Conservation (phyloP, 2,113 vertebrate species). For the Trachemys scripta region DNA sequence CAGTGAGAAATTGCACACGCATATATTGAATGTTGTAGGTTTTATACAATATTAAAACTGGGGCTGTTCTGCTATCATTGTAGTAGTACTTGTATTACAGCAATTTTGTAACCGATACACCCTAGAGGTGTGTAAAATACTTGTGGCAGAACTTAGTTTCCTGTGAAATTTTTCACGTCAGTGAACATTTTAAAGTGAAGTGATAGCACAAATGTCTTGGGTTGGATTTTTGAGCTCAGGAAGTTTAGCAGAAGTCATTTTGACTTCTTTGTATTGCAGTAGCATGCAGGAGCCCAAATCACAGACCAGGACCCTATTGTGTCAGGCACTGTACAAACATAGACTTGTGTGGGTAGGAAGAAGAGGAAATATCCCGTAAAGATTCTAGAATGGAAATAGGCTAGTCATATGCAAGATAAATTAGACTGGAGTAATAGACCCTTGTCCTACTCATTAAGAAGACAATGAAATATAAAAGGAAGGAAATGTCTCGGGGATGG, state of each 20-base stretch:
- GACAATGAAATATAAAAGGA: not conserved
- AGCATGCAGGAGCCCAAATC: fast-evolving
- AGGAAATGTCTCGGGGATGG: not conserved
- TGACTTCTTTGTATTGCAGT: not conserved
- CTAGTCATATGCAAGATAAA: fast-evolving
- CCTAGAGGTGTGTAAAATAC: not conserved
- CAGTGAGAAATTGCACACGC: not conserved
- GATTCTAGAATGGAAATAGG: fast-evolving
- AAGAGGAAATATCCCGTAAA: not conserved
- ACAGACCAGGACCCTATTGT: not conserved
- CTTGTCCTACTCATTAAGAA: not conserved
- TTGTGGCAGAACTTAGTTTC: not conserved
- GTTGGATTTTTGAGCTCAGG: not conserved
- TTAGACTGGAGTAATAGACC: not conserved
- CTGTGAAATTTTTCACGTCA: fast-evolving
- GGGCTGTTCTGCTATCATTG: fast-evolving
- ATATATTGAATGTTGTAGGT: fast-evolving
- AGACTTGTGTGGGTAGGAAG: fast-evolving
- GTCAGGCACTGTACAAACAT: fast-evolving
- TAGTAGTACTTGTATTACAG: not conserved
- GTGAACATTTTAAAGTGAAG: fast-evolving
- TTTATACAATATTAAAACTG: fast-evolving
- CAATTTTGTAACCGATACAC: not conserved
- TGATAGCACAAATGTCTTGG: fast-evolving
- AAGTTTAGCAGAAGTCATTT: not conserved